phyloP scores from a whole-genome alignment of 2,113 vertebrate genomes.

The Saccopteryx bilineata region DNA sequence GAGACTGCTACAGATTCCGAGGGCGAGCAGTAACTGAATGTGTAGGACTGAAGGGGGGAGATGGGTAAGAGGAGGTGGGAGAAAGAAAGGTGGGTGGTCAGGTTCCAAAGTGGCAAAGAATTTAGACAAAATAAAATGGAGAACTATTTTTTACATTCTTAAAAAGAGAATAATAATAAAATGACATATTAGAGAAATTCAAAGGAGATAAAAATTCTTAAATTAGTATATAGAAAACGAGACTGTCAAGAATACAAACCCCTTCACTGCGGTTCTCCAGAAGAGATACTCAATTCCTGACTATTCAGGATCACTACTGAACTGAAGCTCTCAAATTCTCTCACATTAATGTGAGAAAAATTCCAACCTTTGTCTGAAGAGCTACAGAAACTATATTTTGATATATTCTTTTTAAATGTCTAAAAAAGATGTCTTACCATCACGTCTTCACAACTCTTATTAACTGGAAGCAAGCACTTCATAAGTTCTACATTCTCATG shows the following conservation, averaged over 20 bases:
- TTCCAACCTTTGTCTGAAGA: background rate
- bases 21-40: background rate
- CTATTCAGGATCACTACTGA: background rate
- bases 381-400: conserved; percentile 34
- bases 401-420: conserved; percentile 45
- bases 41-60: background rate
- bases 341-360: conserved; percentile 31
- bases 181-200: background rate
- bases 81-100: background rate
- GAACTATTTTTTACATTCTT: background rate
- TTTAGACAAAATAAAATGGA: conserved; percentile 56
- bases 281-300: background rate
- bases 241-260: background rate
- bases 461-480: conserved; percentile 87
- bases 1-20: background rate
- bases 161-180: conserved; percentile 2
- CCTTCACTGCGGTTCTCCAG: background rate
- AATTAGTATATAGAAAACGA: conserved; percentile 20
- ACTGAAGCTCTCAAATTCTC: background rate
- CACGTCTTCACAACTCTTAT: conserved; percentile 86
- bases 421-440: conserved; percentile 84
- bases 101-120: background rate
- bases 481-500: conserved; percentile 90
- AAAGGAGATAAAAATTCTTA: background rate
- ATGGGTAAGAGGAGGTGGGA: background rate